Percentiles rank a stretch among this genome's conserved stretches.
Evolutionary conservation across 2,113 vertebrate genomes (phyloP).

Genomic region (Penelope pileata): DNA sequence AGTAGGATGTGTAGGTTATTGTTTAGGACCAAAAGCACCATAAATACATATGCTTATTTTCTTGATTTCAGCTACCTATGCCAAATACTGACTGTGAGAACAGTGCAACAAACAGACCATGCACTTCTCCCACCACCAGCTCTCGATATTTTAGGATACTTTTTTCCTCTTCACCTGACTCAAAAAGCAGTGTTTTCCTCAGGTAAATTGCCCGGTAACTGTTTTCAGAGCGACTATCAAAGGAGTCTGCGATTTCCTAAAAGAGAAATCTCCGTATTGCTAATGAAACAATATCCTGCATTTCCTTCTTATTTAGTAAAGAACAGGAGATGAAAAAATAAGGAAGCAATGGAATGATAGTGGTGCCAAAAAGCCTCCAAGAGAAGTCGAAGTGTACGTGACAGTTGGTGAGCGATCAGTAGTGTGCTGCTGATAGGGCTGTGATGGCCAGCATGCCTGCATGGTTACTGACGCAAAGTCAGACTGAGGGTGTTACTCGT

Average conservation of each 20-base stretch:
- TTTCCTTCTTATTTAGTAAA: neutral
- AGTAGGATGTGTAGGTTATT: neutral
- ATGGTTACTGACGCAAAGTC: neutral
- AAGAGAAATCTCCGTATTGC: neutral
- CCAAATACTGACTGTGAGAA: neutral
- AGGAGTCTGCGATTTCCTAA: neutral
- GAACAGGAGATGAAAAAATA: neutral
- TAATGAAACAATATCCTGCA: neutral
- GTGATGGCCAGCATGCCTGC: neutral
- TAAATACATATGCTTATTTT: neutral
- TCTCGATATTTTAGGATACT: neutral
- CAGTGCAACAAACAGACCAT: neutral
- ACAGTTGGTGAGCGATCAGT: neutral
- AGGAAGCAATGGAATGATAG: neutral
- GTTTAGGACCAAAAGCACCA: neutral
- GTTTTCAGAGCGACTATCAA: neutral
- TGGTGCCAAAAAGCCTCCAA: neutral
- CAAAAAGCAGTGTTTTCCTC: neutral
- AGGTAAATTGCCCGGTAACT: neutral
- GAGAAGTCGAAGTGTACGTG: neutral
- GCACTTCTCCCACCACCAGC: neutral
- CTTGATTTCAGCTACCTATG: neutral
- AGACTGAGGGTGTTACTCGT: accelerated
- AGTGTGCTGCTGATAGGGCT: accelerated
- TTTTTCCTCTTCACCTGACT: neutral